A percentile compares a stretch with the other conserved stretches of the same genome.
Conservation (phyloP, 1,140 invertebrate genomes). For the Drosophila fuyamai region DNA sequence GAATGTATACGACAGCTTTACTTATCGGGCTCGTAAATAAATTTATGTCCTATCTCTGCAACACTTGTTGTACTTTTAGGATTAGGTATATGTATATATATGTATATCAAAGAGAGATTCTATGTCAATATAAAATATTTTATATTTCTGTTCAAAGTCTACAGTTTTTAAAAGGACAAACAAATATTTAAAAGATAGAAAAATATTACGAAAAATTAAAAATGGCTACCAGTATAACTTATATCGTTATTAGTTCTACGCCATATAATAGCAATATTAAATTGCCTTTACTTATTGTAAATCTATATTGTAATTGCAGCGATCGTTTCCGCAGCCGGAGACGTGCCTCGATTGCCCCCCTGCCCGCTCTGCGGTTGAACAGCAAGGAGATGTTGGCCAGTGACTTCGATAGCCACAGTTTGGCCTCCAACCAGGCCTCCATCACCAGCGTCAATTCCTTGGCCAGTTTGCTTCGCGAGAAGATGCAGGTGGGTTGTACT, state of each 20-base stretch:
- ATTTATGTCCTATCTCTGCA: background rate
- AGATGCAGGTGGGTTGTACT: constrained; percentile 88
- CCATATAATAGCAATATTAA: too few relatives aligned
- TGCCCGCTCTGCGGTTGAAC: constrained; percentile 79
- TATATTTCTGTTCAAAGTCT: too few relatives aligned
- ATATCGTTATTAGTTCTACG: too few relatives aligned
- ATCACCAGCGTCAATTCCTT: constrained; percentile 93
- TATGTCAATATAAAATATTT: too few relatives aligned
- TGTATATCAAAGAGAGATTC: constrained; percentile 6
- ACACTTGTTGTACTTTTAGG: background rate
- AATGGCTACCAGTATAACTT: too few relatives aligned
- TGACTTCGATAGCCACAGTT: constrained; percentile 81
- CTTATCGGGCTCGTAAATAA: constrained; percentile 17
- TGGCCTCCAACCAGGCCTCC: constrained; percentile 86
- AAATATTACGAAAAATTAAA: too few relatives aligned
- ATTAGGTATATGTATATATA: too few relatives aligned
- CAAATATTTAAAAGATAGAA: too few relatives aligned
- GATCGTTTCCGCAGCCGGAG: constrained; percentile 80
- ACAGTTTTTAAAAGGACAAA: too few relatives aligned
- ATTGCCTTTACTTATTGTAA: background rate
- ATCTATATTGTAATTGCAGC: constrained; percentile 29
- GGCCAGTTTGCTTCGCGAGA: constrained; percentile 92
- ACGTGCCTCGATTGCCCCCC: constrained; percentile 78
- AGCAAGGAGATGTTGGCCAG: constrained; percentile 83
- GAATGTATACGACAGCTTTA: background rate